These are phyloP conservation scores for Antheraea assamensis DNA, from an alignment of 2,888 invertebrate genomes.

Conservation along the genomic window DNA sequence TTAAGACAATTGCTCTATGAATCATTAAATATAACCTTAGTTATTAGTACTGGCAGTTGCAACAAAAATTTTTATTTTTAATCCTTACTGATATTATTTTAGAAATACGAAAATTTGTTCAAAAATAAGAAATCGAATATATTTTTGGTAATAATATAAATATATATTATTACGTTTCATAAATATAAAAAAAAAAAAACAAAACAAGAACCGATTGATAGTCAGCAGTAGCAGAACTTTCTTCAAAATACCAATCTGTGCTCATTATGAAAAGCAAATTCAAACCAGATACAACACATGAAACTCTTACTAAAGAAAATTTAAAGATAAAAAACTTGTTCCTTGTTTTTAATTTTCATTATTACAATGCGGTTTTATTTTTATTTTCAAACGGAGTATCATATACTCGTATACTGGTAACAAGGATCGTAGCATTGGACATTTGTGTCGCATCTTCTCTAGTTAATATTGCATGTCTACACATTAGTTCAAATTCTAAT, in stretches of 20 bases:
- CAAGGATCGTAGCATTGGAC: constrained; percentile 26
- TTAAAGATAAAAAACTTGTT: not conserved
- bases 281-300: not conserved
- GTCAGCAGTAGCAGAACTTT: too few relatives aligned
- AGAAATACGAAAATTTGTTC: too few relatives aligned
- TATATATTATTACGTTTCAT: too few relatives aligned
- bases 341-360: not conserved
- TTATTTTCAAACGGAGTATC: not conserved
- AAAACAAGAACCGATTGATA: too few relatives aligned
- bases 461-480: constrained; percentile 57
- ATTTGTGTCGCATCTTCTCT: constrained; percentile 39
- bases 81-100: too few relatives aligned
- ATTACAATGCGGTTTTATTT: not conserved
- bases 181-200: too few relatives aligned
- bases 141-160: too few relatives aligned
- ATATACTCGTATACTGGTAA: constrained; percentile 10
- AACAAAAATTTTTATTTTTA: too few relatives aligned
- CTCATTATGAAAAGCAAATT: not conserved
- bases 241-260: too few relatives aligned
- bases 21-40: too few relatives aligned
- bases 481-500: constrained; percentile 68
- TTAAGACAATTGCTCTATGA: not conserved
- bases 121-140: too few relatives aligned
- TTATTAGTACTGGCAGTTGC: too few relatives aligned
- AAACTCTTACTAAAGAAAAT: not conserved